Conservation (phyloP, 1,140 invertebrate species). For the Trichogramma pretiosum region DNA sequence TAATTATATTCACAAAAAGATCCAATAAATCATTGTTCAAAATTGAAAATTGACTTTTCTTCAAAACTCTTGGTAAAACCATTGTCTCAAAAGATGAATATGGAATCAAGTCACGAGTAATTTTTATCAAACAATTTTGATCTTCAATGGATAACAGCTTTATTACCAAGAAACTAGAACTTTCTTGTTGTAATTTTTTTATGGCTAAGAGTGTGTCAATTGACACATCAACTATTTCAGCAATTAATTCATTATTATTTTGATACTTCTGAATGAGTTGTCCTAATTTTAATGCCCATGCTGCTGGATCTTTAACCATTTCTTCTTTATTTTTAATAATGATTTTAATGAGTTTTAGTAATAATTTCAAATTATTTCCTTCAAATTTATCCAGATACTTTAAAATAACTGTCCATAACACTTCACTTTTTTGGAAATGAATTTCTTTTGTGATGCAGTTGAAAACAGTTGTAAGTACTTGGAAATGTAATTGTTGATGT, state of each 20-base stretch:
- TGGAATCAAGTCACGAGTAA: conserved; percentile 55
- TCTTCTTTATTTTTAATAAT: conserved; percentile 53
- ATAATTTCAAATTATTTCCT: conserved; percentile 33
- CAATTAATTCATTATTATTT: conserved; percentile 43
- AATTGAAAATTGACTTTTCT: conserved; percentile 48
- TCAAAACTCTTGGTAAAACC: conserved; percentile 60
- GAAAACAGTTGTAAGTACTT: conserved; percentile 55
- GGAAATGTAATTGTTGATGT: conserved; percentile 50
- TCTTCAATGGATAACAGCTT: conserved; percentile 50
- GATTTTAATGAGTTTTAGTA: conserved; percentile 52
- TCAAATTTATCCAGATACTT: conserved; percentile 26
- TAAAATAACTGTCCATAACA: conserved; percentile 51
- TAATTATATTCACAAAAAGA: conserved; percentile 59
- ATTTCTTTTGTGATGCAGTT: conserved; percentile 51
- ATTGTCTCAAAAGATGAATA: conserved; percentile 65
- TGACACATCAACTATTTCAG: conserved; percentile 49
- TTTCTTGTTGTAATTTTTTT: conserved; percentile 59
- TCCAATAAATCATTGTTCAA: conserved; percentile 50
- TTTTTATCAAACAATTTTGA: conserved; percentile 49
- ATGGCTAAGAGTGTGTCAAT: conserved; percentile 52
- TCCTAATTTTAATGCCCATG: conserved; percentile 49
- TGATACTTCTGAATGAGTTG: conserved; percentile 32
- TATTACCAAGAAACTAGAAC: conserved; percentile 54
- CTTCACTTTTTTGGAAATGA: conserved; percentile 48
- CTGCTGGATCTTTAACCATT: conserved; percentile 50